phyloP scores from a whole-genome alignment of 2,113 vertebrate species.

The Ranitomeya variabilis region DNA sequence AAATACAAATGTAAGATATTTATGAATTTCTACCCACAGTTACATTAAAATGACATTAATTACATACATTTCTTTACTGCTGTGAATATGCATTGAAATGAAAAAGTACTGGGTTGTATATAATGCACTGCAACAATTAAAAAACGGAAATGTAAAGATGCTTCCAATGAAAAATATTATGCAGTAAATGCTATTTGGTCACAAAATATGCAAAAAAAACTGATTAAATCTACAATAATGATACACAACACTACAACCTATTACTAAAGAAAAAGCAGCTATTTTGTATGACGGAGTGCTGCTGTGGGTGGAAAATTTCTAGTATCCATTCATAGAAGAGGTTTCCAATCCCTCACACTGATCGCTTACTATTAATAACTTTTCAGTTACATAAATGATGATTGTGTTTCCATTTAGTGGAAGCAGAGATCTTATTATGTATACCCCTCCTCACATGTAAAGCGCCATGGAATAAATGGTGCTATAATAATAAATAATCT shows the following conservation, averaged over 20 bases:
- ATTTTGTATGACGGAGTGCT: background rate
- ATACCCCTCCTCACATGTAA: too few relatives aligned
- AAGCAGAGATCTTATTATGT: background rate
- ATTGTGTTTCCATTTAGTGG: background rate
- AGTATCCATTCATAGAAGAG: background rate
- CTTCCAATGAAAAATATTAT: background rate
- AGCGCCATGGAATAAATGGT: too few relatives aligned
- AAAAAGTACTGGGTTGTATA: background rate
- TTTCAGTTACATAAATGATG: background rate
- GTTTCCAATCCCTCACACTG: background rate
- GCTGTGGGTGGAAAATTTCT: background rate
- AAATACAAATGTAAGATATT: slow-evolving; percentile 49
- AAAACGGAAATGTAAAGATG: slow-evolving; percentile 31
- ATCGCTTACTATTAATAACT: background rate
- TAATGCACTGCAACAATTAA: slow-evolving; percentile 34
- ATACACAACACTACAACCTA: background rate
- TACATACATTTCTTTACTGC: slow-evolving; percentile 44
- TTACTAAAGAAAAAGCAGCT: slow-evolving; percentile 3
- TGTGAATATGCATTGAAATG: slow-evolving; percentile 31
- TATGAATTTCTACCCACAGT: slow-evolving; percentile 37
- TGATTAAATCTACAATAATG: slow-evolving; percentile 15
- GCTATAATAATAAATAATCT: too few relatives aligned
- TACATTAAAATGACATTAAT: slow-evolving; percentile 49
- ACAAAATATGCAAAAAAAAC: background rate
- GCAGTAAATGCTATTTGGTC: slow-evolving; percentile 14